Percentiles rank a stretch among this genome's conserved stretches.
Conservation (phyloP, 2,797 vertebrate genomes). For the Danio aesculapii region DNA sequence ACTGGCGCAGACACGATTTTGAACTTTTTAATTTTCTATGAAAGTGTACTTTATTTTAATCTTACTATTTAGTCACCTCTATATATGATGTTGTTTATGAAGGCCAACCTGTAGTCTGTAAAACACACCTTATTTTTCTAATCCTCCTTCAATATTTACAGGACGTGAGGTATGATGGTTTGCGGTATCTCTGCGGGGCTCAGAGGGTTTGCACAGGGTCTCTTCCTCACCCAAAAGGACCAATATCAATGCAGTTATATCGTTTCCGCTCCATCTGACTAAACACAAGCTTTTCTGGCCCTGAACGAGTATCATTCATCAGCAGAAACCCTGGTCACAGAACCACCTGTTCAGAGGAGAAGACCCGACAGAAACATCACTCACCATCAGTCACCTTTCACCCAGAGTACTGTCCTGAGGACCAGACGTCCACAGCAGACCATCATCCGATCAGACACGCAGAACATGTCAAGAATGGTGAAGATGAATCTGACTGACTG, state of each 20-base stretch:
- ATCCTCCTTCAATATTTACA: slow-evolving; percentile 8
- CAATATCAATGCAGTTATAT: not conserved
- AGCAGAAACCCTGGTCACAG: slow-evolving; percentile 57
- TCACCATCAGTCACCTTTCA: slow-evolving; percentile 47
- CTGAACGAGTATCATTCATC: slow-evolving; percentile 59
- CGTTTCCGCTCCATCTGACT: not conserved
- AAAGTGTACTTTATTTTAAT: too few relatives aligned
- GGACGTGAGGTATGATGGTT: too few relatives aligned
- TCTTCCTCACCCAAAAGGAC: too few relatives aligned
- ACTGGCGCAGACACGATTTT: too few relatives aligned
- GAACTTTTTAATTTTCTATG: too few relatives aligned
- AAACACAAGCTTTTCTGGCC: slow-evolving; percentile 40
- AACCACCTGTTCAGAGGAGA: slow-evolving; percentile 64
- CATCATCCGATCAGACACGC: slow-evolving; percentile 8
- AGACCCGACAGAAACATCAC: slow-evolving; percentile 54
- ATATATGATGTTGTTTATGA: not conserved
- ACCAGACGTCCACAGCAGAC: not conserved
- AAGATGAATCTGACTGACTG: not conserved
- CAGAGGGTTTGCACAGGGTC: too few relatives aligned
- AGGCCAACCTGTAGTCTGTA: not conserved
- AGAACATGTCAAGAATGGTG: not conserved
- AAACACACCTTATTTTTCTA: not conserved
- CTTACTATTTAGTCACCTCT: not conserved
- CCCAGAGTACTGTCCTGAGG: slow-evolving; percentile 9
- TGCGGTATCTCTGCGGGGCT: too few relatives aligned